These are phyloP conservation scores for Chunga burmeisteri DNA, from an alignment of 2,113 vertebrate species.

Conservation along the genomic window DNA sequence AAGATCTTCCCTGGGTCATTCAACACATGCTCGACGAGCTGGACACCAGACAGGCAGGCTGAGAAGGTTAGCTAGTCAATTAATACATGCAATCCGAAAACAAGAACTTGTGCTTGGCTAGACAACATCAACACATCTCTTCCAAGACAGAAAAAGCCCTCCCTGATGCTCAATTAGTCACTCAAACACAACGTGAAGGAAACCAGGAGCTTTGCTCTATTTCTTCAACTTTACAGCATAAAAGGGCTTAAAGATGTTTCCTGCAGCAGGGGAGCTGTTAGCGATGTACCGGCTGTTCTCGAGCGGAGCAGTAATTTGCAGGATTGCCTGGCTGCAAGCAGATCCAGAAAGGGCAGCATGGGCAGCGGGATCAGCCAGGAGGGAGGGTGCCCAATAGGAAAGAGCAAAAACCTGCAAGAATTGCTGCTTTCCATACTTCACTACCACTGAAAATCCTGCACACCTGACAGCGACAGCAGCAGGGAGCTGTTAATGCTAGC, in stretches of 20 bases:
- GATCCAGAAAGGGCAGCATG: not conserved
- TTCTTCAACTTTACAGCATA: not conserved
- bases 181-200: not conserved
- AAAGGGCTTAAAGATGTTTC: not conserved
- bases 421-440: not conserved
- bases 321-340: not conserved
- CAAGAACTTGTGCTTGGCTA: not conserved
- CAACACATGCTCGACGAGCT: accelerated
- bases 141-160: not conserved
- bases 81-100: not conserved
- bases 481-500: not conserved
- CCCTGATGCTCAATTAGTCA: not conserved
- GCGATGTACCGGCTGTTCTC: not conserved
- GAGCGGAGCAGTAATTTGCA: not conserved
- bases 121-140: not conserved
- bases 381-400: not conserved
- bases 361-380: not conserved
- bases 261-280: not conserved
- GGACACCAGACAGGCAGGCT: not conserved
- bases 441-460: not conserved
- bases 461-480: not conserved
- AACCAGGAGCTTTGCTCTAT: not conserved
- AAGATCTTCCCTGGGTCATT: not conserved
- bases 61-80: not conserved
- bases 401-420: not conserved